Conservation (phyloP, 2,797 vertebrate species). For the Leuciscus waleckii region DNA sequence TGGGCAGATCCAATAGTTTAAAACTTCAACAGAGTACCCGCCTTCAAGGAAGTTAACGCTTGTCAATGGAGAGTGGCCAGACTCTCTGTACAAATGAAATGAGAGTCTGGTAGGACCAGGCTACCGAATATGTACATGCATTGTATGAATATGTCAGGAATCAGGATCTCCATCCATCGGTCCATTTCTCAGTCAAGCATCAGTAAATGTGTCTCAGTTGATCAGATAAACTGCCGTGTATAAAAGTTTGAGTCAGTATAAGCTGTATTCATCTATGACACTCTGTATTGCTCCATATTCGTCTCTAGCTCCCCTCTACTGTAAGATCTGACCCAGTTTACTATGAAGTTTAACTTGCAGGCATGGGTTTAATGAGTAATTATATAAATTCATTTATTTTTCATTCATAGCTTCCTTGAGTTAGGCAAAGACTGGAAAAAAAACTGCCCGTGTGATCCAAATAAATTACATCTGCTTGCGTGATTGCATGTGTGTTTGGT, state of each 20-base stretch:
- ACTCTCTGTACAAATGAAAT: no score
- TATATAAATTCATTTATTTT: slow-evolving; percentile 58
- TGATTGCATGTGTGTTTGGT: slow-evolving; percentile 24
- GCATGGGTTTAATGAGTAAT: slow-evolving; percentile 52
- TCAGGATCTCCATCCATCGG: not conserved
- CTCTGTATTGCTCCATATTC: slow-evolving; percentile 31
- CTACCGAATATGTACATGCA: no score
- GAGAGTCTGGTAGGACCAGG: no score
- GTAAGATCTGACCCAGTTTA: slow-evolving; percentile 53
- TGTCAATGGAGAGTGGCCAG: no score
- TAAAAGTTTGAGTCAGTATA: not conserved
- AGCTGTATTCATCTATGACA: not conserved
- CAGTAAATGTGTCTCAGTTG: not conserved
- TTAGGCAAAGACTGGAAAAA: slow-evolving; percentile 39
- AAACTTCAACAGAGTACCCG: no score
- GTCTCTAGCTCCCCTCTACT: slow-evolving; percentile 29
- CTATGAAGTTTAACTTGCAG: slow-evolving; percentile 39
- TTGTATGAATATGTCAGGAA: not conserved
- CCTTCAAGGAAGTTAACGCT: no score
- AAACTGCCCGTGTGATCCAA: slow-evolving; percentile 20
- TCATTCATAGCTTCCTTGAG: slow-evolving; percentile 43
- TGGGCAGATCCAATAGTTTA: no score
- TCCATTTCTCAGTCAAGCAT: not conserved
- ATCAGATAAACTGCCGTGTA: not conserved
- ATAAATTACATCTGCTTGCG: slow-evolving; percentile 2